These are phyloP conservation scores for Anabacerthia variegaticeps DNA, from an alignment of 2,797 vertebrate genomes.

Conservation along the genomic window DNA sequence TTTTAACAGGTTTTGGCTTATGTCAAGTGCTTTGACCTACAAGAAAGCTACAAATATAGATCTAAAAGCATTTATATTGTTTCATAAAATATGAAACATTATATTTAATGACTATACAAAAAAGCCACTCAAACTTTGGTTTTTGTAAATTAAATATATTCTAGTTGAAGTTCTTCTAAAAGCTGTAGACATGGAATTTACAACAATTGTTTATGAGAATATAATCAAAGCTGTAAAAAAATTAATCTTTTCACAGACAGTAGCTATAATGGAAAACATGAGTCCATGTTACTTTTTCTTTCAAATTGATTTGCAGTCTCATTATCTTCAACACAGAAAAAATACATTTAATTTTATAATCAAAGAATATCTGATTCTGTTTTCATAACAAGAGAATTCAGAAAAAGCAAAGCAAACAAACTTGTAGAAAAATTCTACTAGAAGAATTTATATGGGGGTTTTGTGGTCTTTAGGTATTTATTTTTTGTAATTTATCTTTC, in stretches of 20 bases:
- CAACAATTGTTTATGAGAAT: neutral
- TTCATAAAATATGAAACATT: constrained; percentile 7
- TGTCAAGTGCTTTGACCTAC: constrained; percentile 29
- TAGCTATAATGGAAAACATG: neutral
- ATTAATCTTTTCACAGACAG: neutral
- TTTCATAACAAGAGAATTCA: neutral
- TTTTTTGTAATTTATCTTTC: neutral
- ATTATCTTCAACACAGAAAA: neutral
- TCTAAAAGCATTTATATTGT: neutral
- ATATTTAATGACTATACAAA: neutral
- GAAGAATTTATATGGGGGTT: neutral
- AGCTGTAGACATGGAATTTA: neutral
- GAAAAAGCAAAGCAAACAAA: neutral
- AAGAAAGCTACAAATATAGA: neutral
- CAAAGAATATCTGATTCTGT: neutral
- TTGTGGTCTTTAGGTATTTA: neutral
- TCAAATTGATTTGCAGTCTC: neutral
- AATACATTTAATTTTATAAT: neutral
- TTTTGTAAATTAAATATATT: neutral
- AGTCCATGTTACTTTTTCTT: neutral
- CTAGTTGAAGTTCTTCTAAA: neutral
- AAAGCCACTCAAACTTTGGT: neutral
- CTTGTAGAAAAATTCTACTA: neutral
- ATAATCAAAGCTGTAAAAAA: neutral
- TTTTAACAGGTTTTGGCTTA: constrained; percentile 18